A percentile compares a stretch with the other conserved stretches of the same genome.
phyloP scores from a whole-genome alignment of 2,113 vertebrate genomes.

The Siphamia tubifer region DNA sequence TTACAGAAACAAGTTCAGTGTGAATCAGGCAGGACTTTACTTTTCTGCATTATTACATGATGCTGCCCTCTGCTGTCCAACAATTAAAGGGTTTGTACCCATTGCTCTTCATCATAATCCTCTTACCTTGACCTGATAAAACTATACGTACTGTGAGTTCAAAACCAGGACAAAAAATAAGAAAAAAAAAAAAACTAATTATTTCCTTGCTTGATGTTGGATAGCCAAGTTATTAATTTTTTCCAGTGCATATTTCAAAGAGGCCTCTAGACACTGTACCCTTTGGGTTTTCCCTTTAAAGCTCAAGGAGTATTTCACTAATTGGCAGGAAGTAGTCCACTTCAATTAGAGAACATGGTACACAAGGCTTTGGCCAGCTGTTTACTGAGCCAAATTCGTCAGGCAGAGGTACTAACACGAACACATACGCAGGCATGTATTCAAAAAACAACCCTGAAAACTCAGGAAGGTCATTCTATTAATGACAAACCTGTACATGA shows the following conservation, averaged over 20 bases:
- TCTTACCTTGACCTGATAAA: slow-evolving; percentile 74
- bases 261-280: slow-evolving; percentile 68
- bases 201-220: slow-evolving; percentile 72
- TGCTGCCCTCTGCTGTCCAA: slow-evolving; percentile 63
- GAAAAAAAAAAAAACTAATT: slow-evolving; percentile 61
- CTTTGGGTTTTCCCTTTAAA: slow-evolving; percentile 76
- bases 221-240: slow-evolving; percentile 66
- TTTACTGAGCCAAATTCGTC: slow-evolving; percentile 56
- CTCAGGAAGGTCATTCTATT: not conserved
- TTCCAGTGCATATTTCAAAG: slow-evolving; percentile 73
- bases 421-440: not conserved
- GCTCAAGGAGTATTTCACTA: slow-evolving; percentile 74
- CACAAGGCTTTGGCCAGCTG: slow-evolving; percentile 70
- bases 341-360: slow-evolving; percentile 68
- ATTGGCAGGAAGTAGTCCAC: slow-evolving; percentile 77
- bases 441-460: not conserved
- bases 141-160: slow-evolving; percentile 48
- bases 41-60: not conserved
- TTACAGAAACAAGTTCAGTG: too few relatives aligned
- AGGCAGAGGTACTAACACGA: slow-evolving; percentile 7
- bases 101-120: not conserved
- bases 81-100: not conserved
- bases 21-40: not conserved
- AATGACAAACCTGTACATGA: not conserved
- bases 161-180: slow-evolving; percentile 63